Evolutionary conservation across 1,140 invertebrate genomes (phyloP).

Genomic region (Heliconius congener): DNA sequence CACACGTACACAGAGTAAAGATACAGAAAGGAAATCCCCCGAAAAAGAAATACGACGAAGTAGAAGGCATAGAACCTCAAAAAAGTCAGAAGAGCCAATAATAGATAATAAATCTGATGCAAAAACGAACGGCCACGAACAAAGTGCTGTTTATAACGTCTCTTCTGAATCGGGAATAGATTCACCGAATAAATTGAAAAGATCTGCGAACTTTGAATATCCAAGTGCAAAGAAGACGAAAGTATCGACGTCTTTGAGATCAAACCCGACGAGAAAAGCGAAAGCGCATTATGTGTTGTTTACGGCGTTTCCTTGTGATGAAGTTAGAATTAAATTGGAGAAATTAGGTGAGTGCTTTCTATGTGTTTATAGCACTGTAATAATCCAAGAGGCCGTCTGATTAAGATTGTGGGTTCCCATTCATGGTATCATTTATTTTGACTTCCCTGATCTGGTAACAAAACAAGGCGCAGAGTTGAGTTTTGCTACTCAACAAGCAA

Average conservation of each 20-base stretch:
- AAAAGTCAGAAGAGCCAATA: conserved; percentile 23
- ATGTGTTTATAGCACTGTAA: no score
- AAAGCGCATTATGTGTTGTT: conserved; percentile 62
- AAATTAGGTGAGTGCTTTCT: conserved; percentile 57
- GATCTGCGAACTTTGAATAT: conserved; percentile 38
- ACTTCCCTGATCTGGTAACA: no score
- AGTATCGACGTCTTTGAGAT: conserved; percentile 26
- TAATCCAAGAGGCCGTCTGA: no score
- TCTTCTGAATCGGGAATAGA: conserved; percentile 48
- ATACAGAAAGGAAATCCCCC: conserved; percentile 8
- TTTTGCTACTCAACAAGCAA: no score
- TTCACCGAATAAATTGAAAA: conserved; percentile 47
- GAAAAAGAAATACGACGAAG: conserved; percentile 52
- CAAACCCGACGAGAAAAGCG: conserved; percentile 45
- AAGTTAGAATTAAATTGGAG: conserved; percentile 56
- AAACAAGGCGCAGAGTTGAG: no score
- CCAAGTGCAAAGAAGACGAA: conserved; percentile 52
- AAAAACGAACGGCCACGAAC: conserved; percentile 37
- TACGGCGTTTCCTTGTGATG: conserved; percentile 61
- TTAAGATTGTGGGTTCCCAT: no score
- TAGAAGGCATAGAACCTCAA: conserved; percentile 42
- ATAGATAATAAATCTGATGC: conserved; percentile 22
- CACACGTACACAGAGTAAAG: conserved; percentile 9
- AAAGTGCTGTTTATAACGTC: conserved; percentile 57
- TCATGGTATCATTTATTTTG: no score